A percentile compares a stretch with the other conserved stretches of the same genome.
Evolutionary conservation across 2,888 invertebrate genomes (phyloP).

Genomic region (Macrosoma leucophasiata): DNA sequence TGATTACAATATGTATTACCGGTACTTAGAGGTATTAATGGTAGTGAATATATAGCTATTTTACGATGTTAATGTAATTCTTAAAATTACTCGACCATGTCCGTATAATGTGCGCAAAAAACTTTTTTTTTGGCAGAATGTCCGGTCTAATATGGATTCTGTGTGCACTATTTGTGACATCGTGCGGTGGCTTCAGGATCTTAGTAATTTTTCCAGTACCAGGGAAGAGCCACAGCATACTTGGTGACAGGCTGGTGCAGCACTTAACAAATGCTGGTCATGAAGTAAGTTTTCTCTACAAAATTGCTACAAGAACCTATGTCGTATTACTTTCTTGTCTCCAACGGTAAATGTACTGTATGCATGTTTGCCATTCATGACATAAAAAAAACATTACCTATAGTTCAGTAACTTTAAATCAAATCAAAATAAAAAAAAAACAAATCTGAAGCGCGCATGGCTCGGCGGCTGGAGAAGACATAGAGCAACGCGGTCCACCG

Average conservation of each 20-base stretch:
- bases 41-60: neutral
- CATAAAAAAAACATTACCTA: no score
- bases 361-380: no score
- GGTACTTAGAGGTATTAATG: neutral
- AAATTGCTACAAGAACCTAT: no score
- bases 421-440: constrained; percentile 33
- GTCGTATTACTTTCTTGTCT: constrained; percentile 5
- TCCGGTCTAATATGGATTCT: neutral
- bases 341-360: constrained; percentile 49
- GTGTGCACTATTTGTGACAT: constrained; percentile 1
- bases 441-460: no score
- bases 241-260: constrained; percentile 43
- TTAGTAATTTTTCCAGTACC: constrained; percentile 43
- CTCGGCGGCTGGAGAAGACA: no score
- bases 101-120: neutral
- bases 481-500: no score
- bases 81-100: neutral
- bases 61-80: constrained; percentile 4
- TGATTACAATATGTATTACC: neutral
- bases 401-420: constrained; percentile 38
- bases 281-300: constrained; percentile 32
- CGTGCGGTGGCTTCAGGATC: constrained; percentile 34
- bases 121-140: neutral
- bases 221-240: constrained; percentile 42
- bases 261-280: constrained; percentile 45